phyloP scores from a whole-genome alignment of 2,113 vertebrate species.

The Cyanoderma ruficeps region DNA sequence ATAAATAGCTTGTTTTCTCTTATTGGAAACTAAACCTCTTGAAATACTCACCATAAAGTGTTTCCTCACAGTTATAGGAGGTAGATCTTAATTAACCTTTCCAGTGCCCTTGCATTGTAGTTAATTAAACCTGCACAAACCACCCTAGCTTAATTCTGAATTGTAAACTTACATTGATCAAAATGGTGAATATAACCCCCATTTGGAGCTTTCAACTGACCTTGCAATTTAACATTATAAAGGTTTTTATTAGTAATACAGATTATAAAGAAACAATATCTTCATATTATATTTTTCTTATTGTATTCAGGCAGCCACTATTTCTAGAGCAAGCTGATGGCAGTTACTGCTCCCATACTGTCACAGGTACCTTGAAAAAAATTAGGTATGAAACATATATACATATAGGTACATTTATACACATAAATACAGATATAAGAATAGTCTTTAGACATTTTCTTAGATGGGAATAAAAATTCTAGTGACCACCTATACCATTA shows the following conservation, averaged over 20 bases:
- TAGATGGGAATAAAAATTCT: background rate
- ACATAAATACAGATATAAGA: background rate
- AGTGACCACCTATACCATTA: background rate
- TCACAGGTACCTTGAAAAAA: background rate
- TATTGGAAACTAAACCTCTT: background rate
- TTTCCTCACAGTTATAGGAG: background rate
- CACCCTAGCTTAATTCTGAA: background rate
- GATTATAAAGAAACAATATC: background rate
- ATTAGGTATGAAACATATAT: no score
- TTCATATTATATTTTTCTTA: background rate
- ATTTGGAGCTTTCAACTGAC: background rate
- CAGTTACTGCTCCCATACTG: background rate
- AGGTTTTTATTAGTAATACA: background rate
- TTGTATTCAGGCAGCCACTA: background rate
- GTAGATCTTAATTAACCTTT: conserved; percentile 59
- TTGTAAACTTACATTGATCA: background rate
- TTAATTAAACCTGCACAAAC: conserved; percentile 49
- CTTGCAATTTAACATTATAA: background rate
- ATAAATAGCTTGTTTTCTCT: background rate
- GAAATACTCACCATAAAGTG: conserved; percentile 10
- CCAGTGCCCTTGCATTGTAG: conserved; percentile 13
- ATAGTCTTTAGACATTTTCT: background rate
- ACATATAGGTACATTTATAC: background rate
- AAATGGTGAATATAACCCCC: background rate
- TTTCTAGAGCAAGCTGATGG: background rate